Evolutionary conservation across 2,113 vertebrate genomes (phyloP), one percentile per base, ranked within the genome.

Genomic region (Symphodus melops): DNA sequence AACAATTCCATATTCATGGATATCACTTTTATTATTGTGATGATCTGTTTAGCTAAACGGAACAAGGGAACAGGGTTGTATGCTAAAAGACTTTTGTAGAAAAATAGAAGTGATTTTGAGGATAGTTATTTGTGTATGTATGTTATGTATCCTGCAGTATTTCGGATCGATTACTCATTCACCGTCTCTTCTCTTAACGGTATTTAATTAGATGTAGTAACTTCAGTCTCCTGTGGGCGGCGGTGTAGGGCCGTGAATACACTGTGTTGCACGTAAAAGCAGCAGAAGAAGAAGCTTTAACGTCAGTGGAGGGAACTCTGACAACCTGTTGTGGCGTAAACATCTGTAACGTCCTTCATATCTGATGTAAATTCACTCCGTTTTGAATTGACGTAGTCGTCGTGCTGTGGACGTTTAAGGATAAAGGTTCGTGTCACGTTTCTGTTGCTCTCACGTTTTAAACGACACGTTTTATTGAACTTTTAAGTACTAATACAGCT

Each of bases 241-340:
- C 74, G 52, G 77, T 52, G 20, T 0, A 23, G 1, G 1, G 3
- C 1, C 2, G 5, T 1, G 4, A 12, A 5, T 0, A 5, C 2
- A 1, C 5, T 10, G 1, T 51, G 23, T 1, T 42, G 5, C 33
- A 1, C 10, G 1, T 6, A 10, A 3, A 0, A 46, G 8, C 16
- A 56, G 58, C 13, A 49, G 62, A 65, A 78, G 77, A 89, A 86
- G 84, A 84, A 56, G 71, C 4, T 23, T 28, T 8, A 3, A 2
- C 4, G 1, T 25, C 10, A 36, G 12, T 72, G 83, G 88, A 82
- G 85, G 83, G 78, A 86, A 76, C 1, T 79, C 82, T 63, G 37
- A 75, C 46, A 49, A 20, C 1, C 2, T 21, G 28, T 9, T 39
- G 74, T 72, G 0, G 0, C 0, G 2, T 16, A 0, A 11, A 48